phyloP scores from a whole-genome alignment of 2,113 vertebrate species.

The Xenopus laevis region DNA sequence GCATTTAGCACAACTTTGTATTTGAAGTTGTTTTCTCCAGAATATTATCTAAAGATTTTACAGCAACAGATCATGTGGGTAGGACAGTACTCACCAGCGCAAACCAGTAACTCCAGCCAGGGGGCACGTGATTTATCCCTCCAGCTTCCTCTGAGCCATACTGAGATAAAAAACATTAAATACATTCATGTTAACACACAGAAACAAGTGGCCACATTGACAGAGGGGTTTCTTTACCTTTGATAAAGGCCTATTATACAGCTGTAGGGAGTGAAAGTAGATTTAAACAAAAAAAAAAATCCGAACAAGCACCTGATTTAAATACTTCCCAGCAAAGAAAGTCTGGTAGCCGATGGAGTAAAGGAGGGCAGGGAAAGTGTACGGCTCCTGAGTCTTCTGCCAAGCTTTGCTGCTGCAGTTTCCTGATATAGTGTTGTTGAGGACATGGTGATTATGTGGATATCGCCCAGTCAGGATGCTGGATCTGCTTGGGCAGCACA shows the following conservation, averaged over 20 bases:
- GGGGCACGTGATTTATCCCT: slow-evolving; percentile 82
- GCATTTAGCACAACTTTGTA: background rate
- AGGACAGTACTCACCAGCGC: slow-evolving; percentile 77
- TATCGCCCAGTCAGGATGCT: slow-evolving; percentile 96
- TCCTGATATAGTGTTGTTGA: slow-evolving; percentile 93
- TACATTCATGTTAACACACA: background rate
- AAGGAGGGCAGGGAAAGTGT: slow-evolving; percentile 83
- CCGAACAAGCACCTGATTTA: slow-evolving; percentile 80
- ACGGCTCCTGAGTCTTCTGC: slow-evolving; percentile 90
- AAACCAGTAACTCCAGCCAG: slow-evolving; percentile 92
- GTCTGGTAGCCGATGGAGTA: slow-evolving; percentile 79
- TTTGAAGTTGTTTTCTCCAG: background rate
- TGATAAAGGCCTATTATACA: too few relatives aligned
- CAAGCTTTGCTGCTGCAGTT: slow-evolving; percentile 93
- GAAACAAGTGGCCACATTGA: too few relatives aligned
- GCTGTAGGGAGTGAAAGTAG: too few relatives aligned
- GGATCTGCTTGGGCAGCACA: slow-evolving; percentile 94
- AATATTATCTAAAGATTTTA: too few relatives aligned
- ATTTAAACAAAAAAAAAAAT: background rate
- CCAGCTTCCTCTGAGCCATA: slow-evolving; percentile 85
- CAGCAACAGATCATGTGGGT: background rate
- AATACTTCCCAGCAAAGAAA: slow-evolving; percentile 95
- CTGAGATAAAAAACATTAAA: slow-evolving; percentile 55
- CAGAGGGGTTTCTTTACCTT: too few relatives aligned
- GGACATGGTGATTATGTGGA: slow-evolving; percentile 92